A percentile compares a stretch with the other conserved stretches of the same genome.
Evolutionary conservation across 1,140 invertebrate genomes (phyloP).

Genomic region (Sarcophaga peregrina): DNA sequence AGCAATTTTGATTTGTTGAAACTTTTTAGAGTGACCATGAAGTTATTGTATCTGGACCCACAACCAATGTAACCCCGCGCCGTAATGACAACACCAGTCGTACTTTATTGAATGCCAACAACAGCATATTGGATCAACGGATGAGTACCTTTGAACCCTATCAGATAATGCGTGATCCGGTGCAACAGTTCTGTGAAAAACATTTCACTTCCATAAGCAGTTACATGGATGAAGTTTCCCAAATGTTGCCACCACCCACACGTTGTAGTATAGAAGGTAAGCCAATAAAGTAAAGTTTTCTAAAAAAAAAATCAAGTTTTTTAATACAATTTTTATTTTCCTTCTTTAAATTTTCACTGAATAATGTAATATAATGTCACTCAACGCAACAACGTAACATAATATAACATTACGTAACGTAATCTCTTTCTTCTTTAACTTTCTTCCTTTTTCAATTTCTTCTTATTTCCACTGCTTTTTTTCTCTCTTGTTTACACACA

Average conservation of each 20-base stretch:
- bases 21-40: conserved; percentile 52
- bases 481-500: conserved; percentile 44
- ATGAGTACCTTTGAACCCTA: conserved; percentile 89
- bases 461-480: conserved; percentile 18
- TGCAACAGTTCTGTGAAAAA: conserved; percentile 94
- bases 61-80: conserved; percentile 73
- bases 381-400: too few species aligned
- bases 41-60: conserved; percentile 69
- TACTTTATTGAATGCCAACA: conserved; percentile 74
- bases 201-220: conserved; percentile 90
- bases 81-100: conserved; percentile 77
- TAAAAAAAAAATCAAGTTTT: too few species aligned
- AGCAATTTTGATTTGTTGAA: neutral
- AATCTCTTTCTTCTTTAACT: conserved; percentile 9
- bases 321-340: too few species aligned
- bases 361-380: too few species aligned
- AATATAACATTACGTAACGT: neutral
- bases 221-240: conserved; percentile 88
- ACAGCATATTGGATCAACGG: conserved; percentile 72
- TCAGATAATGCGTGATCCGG: conserved; percentile 85
- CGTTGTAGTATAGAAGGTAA: conserved; percentile 91
- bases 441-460: conserved; percentile 9
- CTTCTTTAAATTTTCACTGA: too few species aligned
- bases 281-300: neutral
- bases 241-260: conserved; percentile 86